Conservation (phyloP, 1,140 invertebrate species). For the Drosophila tsacasi region DNA sequence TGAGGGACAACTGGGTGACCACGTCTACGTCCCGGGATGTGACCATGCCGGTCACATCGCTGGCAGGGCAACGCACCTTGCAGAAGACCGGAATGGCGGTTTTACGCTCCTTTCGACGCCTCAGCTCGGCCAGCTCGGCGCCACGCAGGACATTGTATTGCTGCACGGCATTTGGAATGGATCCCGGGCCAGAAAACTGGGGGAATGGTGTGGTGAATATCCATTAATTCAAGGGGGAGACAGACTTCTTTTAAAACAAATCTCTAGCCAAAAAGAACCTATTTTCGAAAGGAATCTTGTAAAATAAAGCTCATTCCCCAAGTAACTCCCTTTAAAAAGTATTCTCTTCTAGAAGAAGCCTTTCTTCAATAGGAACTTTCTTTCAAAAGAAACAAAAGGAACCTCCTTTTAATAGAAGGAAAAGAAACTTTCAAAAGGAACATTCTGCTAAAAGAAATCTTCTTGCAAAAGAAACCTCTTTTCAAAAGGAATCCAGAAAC, state of each 20-base stretch:
- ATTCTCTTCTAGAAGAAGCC: too few species aligned
- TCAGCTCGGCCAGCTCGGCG: conserved; percentile 57
- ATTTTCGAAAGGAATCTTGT: too few species aligned
- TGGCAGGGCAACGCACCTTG: conserved; percentile 50
- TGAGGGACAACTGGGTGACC: conserved; percentile 62
- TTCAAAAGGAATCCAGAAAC: too few species aligned
- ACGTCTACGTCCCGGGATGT: conserved; percentile 57
- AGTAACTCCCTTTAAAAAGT: not conserved
- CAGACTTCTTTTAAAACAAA: not conserved
- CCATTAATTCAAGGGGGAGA: not conserved
- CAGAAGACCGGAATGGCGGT: conserved; percentile 43
- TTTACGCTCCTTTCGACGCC: conserved; percentile 10
- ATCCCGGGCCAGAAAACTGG: conserved; percentile 65
- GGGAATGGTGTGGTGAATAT: not conserved
- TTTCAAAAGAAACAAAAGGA: not conserved
- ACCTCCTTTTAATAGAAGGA: too few species aligned
- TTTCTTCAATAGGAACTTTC: not conserved
- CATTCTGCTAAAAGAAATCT: not conserved
- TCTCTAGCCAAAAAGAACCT: not conserved
- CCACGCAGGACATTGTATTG: conserved; percentile 59
- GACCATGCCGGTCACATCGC: conserved; percentile 60
- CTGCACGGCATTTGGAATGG: conserved; percentile 61
- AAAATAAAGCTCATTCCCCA: not conserved
- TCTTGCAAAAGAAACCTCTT: not conserved
- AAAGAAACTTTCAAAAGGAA: not conserved